phyloP scores from a whole-genome alignment of 2,113 vertebrate genomes.

The Catharus bicknelli region DNA sequence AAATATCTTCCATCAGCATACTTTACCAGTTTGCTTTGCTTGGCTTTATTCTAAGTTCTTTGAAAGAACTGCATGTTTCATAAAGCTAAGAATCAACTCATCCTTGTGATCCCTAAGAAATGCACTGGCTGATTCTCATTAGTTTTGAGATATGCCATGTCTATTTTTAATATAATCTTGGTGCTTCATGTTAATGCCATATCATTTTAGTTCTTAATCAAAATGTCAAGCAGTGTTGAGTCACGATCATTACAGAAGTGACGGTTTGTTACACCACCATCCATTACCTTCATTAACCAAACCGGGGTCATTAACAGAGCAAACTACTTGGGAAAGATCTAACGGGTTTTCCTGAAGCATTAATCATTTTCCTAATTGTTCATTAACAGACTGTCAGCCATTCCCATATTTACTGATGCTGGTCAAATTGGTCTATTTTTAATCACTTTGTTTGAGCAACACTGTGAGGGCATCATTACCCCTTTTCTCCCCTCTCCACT shows the following conservation, averaged over 20 bases:
- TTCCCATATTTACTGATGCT: background rate
- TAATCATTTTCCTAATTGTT: slow-evolving; percentile 34
- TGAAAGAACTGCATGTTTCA: background rate
- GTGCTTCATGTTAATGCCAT: background rate
- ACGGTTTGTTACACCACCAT: background rate
- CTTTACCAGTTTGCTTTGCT: background rate
- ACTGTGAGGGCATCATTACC: background rate
- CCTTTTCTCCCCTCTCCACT: background rate
- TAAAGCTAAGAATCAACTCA: background rate
- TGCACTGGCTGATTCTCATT: background rate
- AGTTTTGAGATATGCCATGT: background rate
- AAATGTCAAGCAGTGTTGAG: slow-evolving; percentile 24
- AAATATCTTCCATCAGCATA: background rate
- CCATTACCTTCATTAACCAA: slow-evolving; percentile 7
- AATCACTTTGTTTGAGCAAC: background rate
- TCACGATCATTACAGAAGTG: background rate
- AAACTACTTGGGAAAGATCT: background rate
- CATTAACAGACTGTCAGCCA: background rate
- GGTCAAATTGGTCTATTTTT: background rate
- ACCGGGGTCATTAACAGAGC: background rate
- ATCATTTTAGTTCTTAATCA: slow-evolving; percentile 10
- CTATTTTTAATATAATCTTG: slow-evolving; percentile 23
- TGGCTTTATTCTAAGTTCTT: background rate
- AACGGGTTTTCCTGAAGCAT: background rate
- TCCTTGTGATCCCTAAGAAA: background rate